These are phyloP conservation scores for Tychaedon coryphoeus DNA, from an alignment of 2,113 vertebrate species.

Conservation along the genomic window DNA sequence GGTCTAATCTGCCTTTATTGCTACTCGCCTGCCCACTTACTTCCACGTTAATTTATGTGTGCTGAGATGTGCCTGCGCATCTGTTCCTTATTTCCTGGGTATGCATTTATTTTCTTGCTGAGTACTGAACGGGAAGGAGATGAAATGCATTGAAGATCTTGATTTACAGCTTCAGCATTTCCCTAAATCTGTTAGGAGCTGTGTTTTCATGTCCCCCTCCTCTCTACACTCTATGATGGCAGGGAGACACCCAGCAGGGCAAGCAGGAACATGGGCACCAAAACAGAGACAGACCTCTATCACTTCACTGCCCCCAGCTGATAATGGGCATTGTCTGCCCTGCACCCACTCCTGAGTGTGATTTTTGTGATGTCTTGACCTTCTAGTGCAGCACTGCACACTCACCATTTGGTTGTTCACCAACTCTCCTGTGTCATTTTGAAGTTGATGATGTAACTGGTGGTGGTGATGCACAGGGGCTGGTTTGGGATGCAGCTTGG, in stretches of 20 bases:
- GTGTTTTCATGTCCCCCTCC: not conserved
- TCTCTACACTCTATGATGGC: not conserved
- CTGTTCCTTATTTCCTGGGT: constrained; percentile 61
- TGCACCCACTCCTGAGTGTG: not conserved
- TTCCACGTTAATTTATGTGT: constrained; percentile 29
- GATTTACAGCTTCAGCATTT: constrained; percentile 43
- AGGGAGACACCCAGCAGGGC: not conserved
- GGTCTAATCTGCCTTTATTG: constrained; percentile 22
- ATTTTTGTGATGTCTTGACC: not conserved
- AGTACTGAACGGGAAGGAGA: constrained; percentile 7
- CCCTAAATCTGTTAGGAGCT: not conserved
- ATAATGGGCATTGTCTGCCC: not conserved
- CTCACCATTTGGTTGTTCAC: not conserved
- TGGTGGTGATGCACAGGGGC: not conserved
- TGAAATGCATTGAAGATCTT: constrained; percentile 47
- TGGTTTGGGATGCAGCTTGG: not conserved
- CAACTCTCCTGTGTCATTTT: not conserved
- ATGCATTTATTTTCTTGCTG: constrained; percentile 41
- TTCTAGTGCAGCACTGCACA: not conserved
- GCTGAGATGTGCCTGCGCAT: not conserved
- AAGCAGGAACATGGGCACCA: not conserved
- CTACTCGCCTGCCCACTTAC: not conserved
- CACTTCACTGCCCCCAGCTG: not conserved
- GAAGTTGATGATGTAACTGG: not conserved
- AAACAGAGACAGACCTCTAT: not conserved